Percentiles rank a stretch among this genome's conserved stretches.
These are phyloP conservation scores for Onychomys leucogaster DNA, from an alignment of 2,797 vertebrate genomes.

Conservation along the genomic window DNA sequence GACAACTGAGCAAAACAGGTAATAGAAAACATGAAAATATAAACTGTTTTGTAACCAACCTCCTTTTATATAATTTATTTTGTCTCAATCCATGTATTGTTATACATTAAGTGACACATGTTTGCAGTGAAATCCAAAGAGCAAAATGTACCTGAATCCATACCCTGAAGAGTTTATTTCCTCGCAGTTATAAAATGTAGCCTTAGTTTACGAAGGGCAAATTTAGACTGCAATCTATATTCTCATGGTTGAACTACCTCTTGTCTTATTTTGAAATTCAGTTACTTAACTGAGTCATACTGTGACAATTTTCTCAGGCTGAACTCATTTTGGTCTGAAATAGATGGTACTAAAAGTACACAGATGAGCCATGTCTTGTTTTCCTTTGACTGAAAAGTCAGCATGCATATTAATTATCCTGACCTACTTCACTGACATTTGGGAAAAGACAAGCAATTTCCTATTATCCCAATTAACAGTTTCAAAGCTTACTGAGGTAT, in stretches of 20 bases:
- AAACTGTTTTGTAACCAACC: conserved; percentile 31
- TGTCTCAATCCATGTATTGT: conserved; percentile 13
- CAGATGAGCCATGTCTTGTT: conserved; percentile 76
- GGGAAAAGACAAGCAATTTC: conserved; percentile 78
- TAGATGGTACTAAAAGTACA: conserved; percentile 72
- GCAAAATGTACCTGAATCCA: conserved; percentile 37
- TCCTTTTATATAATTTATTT: conserved; percentile 39
- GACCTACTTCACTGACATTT: conserved; percentile 77
- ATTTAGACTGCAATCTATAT: conserved; percentile 64
- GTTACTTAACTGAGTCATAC: conserved; percentile 74
- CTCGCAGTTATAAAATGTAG: conserved; percentile 43
- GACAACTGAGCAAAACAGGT: not conserved
- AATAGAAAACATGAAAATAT: conserved; percentile 58
- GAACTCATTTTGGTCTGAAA: conserved; percentile 74
- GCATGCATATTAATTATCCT: conserved; percentile 78
- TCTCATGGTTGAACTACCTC: conserved; percentile 62
- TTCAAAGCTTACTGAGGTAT: conserved; percentile 60
- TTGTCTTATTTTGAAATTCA: conserved; percentile 76
- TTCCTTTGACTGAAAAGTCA: conserved; percentile 79
- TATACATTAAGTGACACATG: conserved; percentile 22
- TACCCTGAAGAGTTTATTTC: conserved; percentile 58
- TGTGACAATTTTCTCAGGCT: conserved; percentile 69
- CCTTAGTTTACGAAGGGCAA: conserved; percentile 31
- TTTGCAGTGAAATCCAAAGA: conserved; percentile 48
- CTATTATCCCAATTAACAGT: conserved; percentile 74